Conservation (phyloP, 2,888 invertebrate species). For the Pteria penguin region DNA sequence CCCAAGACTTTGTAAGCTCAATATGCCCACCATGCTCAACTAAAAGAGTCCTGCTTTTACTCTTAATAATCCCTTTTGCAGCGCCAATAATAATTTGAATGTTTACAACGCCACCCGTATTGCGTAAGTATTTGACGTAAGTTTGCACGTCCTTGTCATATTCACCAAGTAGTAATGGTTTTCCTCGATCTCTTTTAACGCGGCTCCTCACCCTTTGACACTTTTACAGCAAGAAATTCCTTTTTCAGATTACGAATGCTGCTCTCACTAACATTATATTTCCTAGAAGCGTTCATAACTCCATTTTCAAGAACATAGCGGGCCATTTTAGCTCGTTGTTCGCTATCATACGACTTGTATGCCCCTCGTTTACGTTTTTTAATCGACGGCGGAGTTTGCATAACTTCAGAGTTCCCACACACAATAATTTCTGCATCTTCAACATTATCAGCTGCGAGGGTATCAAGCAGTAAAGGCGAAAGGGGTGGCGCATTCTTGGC, state of each 20-base stretch:
- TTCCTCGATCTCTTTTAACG: too few species aligned
- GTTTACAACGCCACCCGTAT: constrained; percentile 22
- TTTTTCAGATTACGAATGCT: neutral
- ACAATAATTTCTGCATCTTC: neutral
- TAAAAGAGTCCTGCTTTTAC: neutral
- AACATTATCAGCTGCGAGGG: neutral
- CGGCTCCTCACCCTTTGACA: neutral
- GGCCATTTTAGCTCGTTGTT: neutral
- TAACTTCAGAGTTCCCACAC: neutral
- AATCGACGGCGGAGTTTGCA: neutral
- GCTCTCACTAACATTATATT: neutral
- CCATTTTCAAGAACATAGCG: neutral
- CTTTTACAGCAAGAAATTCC: neutral
- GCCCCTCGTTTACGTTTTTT: neutral
- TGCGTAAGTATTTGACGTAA: neutral
- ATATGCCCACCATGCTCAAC: constrained; percentile 26
- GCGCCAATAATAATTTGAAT: constrained; percentile 2
- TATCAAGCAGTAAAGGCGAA: neutral
- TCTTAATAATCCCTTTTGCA: constrained; percentile 1
- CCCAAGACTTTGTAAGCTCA: constrained; percentile 27
- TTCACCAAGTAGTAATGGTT: constrained; percentile 1
- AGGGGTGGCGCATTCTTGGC: neutral
- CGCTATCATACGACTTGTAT: neutral
- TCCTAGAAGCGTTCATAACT: neutral
- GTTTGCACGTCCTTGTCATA: neutral